Conservation (phyloP, 2,797 vertebrate species). For the Dermochelys coriacea region DNA sequence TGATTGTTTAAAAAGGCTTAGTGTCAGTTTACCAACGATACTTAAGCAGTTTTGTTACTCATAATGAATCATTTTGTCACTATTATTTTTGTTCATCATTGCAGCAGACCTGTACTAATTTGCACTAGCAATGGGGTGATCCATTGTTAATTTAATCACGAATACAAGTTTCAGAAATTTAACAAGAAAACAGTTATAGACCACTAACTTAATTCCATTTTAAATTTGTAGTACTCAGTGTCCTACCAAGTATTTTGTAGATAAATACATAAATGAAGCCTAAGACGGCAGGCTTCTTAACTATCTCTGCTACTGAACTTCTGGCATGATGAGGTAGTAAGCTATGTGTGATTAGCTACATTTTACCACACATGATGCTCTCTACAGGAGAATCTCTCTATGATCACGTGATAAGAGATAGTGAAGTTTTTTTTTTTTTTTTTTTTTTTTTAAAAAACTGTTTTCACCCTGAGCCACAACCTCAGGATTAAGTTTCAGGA, state of each 20-base stretch:
- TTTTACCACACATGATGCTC: background rate
- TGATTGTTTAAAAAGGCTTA: slow-evolving; percentile 30
- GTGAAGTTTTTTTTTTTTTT: background rate
- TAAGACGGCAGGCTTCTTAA: background rate
- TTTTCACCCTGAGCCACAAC: background rate
- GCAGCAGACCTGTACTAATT: background rate
- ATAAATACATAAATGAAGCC: background rate
- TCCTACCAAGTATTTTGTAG: background rate
- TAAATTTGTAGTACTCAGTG: background rate
- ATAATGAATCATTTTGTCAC: background rate
- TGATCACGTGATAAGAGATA: accelerated
- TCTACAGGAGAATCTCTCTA: background rate
- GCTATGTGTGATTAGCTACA: background rate
- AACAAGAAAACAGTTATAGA: background rate
- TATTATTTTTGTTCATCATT: background rate
- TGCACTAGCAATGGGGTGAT: slow-evolving; percentile 24
- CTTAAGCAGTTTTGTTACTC: background rate
- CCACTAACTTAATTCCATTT: background rate
- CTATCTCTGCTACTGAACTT: background rate
- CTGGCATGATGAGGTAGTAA: background rate
- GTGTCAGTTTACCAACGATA: background rate
- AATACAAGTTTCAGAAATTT: background rate
- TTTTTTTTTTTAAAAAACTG: background rate
- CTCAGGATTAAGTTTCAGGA: background rate
- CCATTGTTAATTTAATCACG: background rate